Conservation (phyloP, 2,797 vertebrate species). For the Lates japonicus region DNA sequence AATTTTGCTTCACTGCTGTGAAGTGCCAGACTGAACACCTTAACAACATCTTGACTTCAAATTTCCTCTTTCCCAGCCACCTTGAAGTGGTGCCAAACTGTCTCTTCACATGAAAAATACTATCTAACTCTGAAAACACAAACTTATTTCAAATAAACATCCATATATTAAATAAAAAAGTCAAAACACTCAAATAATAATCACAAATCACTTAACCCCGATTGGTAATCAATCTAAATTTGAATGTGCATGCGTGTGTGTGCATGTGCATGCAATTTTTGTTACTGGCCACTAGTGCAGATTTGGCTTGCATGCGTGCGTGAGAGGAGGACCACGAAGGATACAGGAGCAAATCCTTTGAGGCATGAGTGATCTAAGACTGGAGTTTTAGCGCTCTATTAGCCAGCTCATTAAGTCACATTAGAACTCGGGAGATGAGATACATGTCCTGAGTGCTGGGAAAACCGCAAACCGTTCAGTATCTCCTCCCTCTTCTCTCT, state of each 20-base stretch:
- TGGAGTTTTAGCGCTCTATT: conserved; percentile 69
- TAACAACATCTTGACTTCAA: conserved; percentile 6
- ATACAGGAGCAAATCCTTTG: conserved; percentile 44
- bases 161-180: neutral
- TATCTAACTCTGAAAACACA: neutral
- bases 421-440: conserved; percentile 74
- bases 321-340: conserved; percentile 15
- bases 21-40: neutral
- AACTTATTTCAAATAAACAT: neutral
- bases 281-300: conserved; percentile 3
- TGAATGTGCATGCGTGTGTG: conserved; percentile 2
- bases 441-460: conserved; percentile 55
- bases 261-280: neutral
- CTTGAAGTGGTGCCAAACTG: neutral
- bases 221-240: too few species aligned
- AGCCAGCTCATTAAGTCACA: conserved; percentile 80
- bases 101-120: neutral
- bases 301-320: conserved; percentile 19
- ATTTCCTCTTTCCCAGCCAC: neutral
- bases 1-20: neutral
- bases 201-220: neutral
- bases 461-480: conserved; percentile 52
- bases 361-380: conserved; percentile 70
- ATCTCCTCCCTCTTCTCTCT: too few species aligned
- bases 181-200: neutral